Evolutionary conservation across 2,888 invertebrate genomes (phyloP), one percentile per base, ranked within the genome.

Genomic region (Dicycla oo): DNA sequence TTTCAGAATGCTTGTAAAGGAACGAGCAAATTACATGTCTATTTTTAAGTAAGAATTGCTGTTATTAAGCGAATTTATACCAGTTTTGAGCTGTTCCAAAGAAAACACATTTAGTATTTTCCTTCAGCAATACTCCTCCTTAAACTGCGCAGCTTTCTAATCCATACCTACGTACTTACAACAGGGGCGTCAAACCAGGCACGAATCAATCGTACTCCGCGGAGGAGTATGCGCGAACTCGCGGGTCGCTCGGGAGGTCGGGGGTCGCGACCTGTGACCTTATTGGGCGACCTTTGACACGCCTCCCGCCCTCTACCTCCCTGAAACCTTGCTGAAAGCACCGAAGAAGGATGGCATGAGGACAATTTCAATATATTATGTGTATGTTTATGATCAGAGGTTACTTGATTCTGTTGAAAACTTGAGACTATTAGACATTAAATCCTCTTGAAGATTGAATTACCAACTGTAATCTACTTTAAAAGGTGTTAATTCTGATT

Each of bases 261-360:
- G 86, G 92, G 94, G 93, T 94, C 94, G 91, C 85, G 95, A 95
- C 95, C 95, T 93, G 89, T 91, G 95, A 94, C 94, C 95, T 89
- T 91, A 95, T 95, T 95, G 95, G 95, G 89, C 94, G 94, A 95
- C 95, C 95, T 90, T 84, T 90, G 94, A 91, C 94, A 87, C 95
- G 95, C 95, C 95, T 89, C 88, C 90, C 94, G 92, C 94, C 92
- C 82, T 75, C 30, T 54, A 60, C 58, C 88, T 87, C 77, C 70
- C 89, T 90, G 90, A 90, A 89, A 84, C 76, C 74, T 47, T 83
- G 56, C 92, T 92, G 92, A 92, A 92, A 73, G 38, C 77, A 73
- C 82, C 75, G 84, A 89, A 87, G 86, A 58, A 89, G 88, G 88
- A 92, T 79, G 75, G 86, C 77, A 86, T 81, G 89, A 90, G 89